Percentiles rank a stretch among this genome's conserved stretches.
Evolutionary conservation across 1,140 invertebrate species (phyloP).

Genomic region (Idris sp.): DNA sequence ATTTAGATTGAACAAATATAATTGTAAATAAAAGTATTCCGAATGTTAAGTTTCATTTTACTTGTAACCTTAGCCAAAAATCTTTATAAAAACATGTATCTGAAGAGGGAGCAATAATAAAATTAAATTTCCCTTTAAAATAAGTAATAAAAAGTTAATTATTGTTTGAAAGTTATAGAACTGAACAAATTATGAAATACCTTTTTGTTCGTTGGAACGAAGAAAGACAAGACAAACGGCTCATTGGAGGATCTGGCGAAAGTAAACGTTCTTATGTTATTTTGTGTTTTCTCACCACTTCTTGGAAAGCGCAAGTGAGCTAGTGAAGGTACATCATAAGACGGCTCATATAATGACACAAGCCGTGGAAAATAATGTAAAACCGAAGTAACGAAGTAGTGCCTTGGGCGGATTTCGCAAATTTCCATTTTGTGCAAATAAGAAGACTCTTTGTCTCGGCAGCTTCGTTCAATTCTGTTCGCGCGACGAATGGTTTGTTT

Average conservation of each 20-base stretch:
- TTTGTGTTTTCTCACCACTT: slow-evolving; percentile 32
- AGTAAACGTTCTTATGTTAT: slow-evolving; percentile 22
- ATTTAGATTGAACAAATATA: no score
- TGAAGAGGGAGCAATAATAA: no score
- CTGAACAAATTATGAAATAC: no score
- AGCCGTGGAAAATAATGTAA: slow-evolving; percentile 34
- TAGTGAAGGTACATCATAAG: slow-evolving; percentile 9
- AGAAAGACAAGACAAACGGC: not conserved
- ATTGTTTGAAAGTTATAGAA: no score
- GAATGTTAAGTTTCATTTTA: no score
- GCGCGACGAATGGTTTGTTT: slow-evolving; percentile 42
- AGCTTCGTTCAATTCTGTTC: slow-evolving; percentile 18
- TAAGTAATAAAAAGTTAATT: no score
- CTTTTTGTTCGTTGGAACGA: not conserved
- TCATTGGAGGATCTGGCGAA: slow-evolving; percentile 11
- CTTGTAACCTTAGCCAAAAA: no score
- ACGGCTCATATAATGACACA: slow-evolving; percentile 22
- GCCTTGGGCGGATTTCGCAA: slow-evolving; percentile 41
- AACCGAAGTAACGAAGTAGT: slow-evolving; percentile 42
- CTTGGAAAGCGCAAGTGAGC: no score
- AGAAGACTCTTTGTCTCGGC: slow-evolving; percentile 26
- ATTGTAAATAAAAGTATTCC: no score
- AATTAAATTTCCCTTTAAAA: no score
- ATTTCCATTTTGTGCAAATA: slow-evolving; percentile 50
- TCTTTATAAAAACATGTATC: no score